Conservation (phyloP, 2,797 vertebrate species). For the Cossypha caffra region DNA sequence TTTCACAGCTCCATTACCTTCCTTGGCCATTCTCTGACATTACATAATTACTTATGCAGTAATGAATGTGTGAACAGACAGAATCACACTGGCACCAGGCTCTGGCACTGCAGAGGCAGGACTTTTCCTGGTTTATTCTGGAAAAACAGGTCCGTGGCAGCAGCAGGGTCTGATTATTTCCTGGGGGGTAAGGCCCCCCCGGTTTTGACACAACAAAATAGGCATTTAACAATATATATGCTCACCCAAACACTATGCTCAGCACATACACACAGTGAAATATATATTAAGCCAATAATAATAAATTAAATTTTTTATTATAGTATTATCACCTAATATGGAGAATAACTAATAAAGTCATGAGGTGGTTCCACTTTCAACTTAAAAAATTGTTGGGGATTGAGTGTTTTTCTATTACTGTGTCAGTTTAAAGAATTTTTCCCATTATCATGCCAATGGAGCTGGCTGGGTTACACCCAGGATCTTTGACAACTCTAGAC, state of each 20-base stretch:
- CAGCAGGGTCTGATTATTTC: neutral
- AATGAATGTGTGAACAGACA: neutral
- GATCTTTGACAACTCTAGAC: no score
- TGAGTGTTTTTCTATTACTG: no score
- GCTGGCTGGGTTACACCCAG: no score
- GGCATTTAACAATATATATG: neutral
- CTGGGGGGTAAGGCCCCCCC: neutral
- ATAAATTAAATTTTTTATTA: neutral
- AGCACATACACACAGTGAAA: neutral
- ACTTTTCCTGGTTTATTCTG: neutral
- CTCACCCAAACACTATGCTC: neutral
- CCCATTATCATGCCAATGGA: no score
- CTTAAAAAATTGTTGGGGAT: neutral
- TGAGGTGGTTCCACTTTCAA: neutral
- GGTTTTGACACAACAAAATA: neutral
- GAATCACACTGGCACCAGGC: neutral
- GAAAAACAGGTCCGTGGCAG: rapidly evolving
- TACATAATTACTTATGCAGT: neutral
- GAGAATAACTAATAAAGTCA: neutral
- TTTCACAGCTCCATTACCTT: neutral
- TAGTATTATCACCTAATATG: neutral
- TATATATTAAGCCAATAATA: neutral
- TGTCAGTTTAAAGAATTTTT: no score
- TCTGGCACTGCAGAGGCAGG: neutral
- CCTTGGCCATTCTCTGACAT: neutral